A percentile compares a stretch with the other conserved stretches of the same genome.
These are phyloP conservation scores for Lota lota DNA, from an alignment of 2,113 vertebrate species.

Conservation along the genomic window DNA sequence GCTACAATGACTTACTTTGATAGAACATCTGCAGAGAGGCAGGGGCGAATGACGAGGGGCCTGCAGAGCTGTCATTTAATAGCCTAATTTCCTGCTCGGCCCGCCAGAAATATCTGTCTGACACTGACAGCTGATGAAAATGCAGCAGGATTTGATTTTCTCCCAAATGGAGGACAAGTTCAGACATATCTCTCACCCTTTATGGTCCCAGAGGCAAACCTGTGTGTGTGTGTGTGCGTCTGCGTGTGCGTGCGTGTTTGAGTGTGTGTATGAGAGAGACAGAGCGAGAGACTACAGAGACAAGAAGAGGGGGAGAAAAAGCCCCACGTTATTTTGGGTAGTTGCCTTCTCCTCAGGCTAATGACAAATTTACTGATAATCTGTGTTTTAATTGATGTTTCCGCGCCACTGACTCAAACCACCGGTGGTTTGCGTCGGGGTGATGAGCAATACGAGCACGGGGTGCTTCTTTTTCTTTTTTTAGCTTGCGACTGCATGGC, in stretches of 20 bases:
- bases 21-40: conserved; percentile 82
- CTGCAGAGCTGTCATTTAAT: conserved; percentile 90
- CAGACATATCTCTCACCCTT: conserved; percentile 70
- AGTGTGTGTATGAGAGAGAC: conserved; percentile 14
- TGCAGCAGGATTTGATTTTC: conserved; percentile 81
- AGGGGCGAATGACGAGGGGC: conserved; percentile 74
- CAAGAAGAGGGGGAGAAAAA: conserved; percentile 2
- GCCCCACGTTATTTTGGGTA: conserved; percentile 30
- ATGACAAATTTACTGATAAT: conserved; percentile 68
- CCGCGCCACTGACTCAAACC: conserved; percentile 54
- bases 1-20: conserved; percentile 86
- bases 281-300: not conserved
- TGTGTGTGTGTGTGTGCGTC: not conserved
- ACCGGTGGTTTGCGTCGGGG: conserved; percentile 53
- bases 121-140: conserved; percentile 89
- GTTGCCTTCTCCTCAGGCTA: conserved; percentile 49
- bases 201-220: conserved; percentile 51
- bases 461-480: not conserved
- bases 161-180: conserved; percentile 79
- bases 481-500: conserved; percentile 21
- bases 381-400: conserved; percentile 73
- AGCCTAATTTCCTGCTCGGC: conserved; percentile 90
- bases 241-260: conserved; percentile 26
- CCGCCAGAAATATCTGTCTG: conserved; percentile 82
- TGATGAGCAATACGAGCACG: conserved; percentile 42